Conservation (phyloP, 2,113 vertebrate species). For the zebrafish (Danio rerio) region GRCz12tu NC_133198.1:6074501-6075000, state of each 20-base stretch:
- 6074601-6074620: slow-evolving; percentile 81
- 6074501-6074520: not conserved
- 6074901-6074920: no score
- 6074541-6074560: not conserved
- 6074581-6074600: slow-evolving; percentile 94
- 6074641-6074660: not conserved
- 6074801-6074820: slow-evolving; percentile 84
- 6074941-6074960: no score
- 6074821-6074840: slow-evolving; percentile 79
- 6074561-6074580: slow-evolving; percentile 89
- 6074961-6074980: no score
- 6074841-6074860: slow-evolving; percentile 82
- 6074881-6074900: no score
- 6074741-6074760: slow-evolving; percentile 88
- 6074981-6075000: no score
- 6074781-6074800: slow-evolving; percentile 80
- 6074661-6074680: not conserved
- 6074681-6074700: not conserved
- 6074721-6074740: slow-evolving; percentile 82
- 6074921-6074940: no score
- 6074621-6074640: no score
- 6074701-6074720: slow-evolving; percentile 32
- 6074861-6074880: not conserved
- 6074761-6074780: slow-evolving; percentile 85
- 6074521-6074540: slow-evolving; percentile 33